Evolutionary conservation across 1,140 invertebrate genomes (phyloP), one percentile per base, ranked within the genome.

Genomic region (Leptopilina boulardi): DNA sequence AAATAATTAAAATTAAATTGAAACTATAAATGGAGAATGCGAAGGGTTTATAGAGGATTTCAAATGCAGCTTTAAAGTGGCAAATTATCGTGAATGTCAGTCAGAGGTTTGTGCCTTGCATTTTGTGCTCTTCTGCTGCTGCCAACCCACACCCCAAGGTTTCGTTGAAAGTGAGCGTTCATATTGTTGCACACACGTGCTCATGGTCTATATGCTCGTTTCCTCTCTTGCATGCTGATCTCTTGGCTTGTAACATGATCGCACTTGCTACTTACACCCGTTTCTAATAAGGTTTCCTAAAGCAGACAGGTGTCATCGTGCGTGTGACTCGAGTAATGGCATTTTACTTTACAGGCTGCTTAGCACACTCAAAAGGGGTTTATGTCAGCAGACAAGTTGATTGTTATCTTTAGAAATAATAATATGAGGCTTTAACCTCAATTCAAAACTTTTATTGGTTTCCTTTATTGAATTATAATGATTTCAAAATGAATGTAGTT

Each of bases 261-360:
- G 59, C 26, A 66, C 21, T 59, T 23, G 19, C 56, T 26, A 59
- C 56, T 59, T 59, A 26, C 56, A 59, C 59, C n/a, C 9, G 23
- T 34, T 66, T 77, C 83, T 82, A 84, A 84, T 83, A 85, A 76
- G 84, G 84, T 82, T 85, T 85, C 84, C 81, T 84, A 84, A n/a
- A 85, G 84, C 81, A 84, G 79, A 79, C 76, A 81, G 83, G 84
- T 85, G 83, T 85, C 84, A 83, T 85, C 76, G 84, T 83, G 84
- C 83, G 81, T 85, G 83, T 85, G 84, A 85, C 84, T 83, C 83
- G 54, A 74, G 81, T 84, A 85, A 85, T 84, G 81, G 84, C 79
- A 83, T 85, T 85, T 85, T 77, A 81, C 83, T 82, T 85, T 84
- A 79, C 84, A 34, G 79, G 73, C 75, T 81, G 81, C 83, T 84